Base-by-base conservation (phyloP, 2,113 vertebrate genomes). In the Callaeas wilsoni region DNA sequence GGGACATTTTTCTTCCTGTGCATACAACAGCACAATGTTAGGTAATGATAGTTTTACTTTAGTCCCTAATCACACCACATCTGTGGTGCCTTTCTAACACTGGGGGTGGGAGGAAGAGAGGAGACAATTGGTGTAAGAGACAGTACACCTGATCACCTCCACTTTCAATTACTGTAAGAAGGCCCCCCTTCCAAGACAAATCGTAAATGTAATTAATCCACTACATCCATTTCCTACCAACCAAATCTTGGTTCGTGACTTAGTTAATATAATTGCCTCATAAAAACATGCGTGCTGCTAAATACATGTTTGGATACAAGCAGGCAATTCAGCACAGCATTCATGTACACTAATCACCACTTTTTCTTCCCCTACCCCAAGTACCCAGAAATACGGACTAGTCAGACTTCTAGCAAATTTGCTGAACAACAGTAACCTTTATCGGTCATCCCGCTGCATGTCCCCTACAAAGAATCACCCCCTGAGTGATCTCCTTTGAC, bases 221-320 rank as follows among this genome's bases (percentile, higher is more conserved):
- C 87, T 84, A 49, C 56, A 82, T 62, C 57, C 89, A 65, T 87
- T 92, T 94, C 76, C 88, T 73, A 74, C 77, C 57, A 92, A 77
- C 41, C 86, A 92, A 95, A 90, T 81, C 64, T 78, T 90, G 76
- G 52, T 77, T 96, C 1, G 0, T 46, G 63, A 78, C 68, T 93
- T 73, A 89, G 78, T 89, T 95, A 92, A 86, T 92, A 60, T 67
- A 93, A 89, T 57, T 93, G 93, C 80, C 84, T 95, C 82, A 91
- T 93, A 96, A 90, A 93, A 89, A 89, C 81, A 90, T 82, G 77
- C 5, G 11, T 85, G 92, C 80, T 93, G 96, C 89, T 96, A 91
- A 94, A 84, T 93, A 86, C 42, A 67, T 89, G 84, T 96, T 96
- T 90, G 82, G 77, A 79, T 90, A 87, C 71, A 87, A 94, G 70